Percentiles rank a stretch among this genome's conserved stretches.
phyloP scores from a whole-genome alignment of 2,888 invertebrate species.

The Eretmocerus hayati region DNA sequence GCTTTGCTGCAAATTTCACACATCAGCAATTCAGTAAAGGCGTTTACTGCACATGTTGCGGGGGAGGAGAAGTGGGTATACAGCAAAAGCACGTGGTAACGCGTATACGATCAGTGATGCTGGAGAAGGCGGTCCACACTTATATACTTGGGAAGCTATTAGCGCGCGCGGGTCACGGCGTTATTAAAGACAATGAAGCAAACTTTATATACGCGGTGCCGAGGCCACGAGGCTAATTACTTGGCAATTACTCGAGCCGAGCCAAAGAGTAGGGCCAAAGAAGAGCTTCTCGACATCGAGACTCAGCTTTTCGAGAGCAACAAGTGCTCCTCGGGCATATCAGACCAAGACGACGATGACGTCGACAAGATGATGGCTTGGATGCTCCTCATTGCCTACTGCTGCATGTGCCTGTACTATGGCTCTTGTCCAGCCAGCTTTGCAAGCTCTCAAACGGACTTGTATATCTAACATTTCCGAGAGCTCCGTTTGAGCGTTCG shows the following conservation, averaged over 20 bases:
- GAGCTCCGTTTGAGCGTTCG: slow-evolving; percentile 31
- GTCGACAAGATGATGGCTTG: background rate
- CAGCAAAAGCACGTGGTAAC: slow-evolving; percentile 15
- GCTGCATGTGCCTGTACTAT: too few species aligned
- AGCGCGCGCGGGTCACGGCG: slow-evolving; percentile 43
- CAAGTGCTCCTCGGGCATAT: slow-evolving; percentile 7
- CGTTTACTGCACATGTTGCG: too few species aligned
- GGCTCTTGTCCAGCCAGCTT: too few species aligned
- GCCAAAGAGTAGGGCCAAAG: too few species aligned
- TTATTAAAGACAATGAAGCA: slow-evolving; percentile 47
- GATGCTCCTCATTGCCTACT: background rate
- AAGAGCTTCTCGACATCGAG: slow-evolving; percentile 38
- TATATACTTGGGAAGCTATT: slow-evolving; percentile 41
- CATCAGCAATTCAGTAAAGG: too few species aligned
- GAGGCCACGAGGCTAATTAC: slow-evolving; percentile 43
- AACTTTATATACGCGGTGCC: slow-evolving; percentile 45
- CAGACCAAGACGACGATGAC: background rate
- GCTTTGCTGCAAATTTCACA: background rate
- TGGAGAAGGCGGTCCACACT: too few species aligned
- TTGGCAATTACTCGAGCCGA: slow-evolving; percentile 46
- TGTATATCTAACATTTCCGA: too few species aligned
- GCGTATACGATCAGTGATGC: slow-evolving; percentile 34
- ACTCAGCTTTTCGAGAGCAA: slow-evolving; percentile 13
- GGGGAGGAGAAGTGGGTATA: too few species aligned
- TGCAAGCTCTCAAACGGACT: too few species aligned